Evolutionary conservation across 2,888 invertebrate species (phyloP), one percentile per base, ranked within the genome.

Genomic region (Atrina japonica): DNA sequence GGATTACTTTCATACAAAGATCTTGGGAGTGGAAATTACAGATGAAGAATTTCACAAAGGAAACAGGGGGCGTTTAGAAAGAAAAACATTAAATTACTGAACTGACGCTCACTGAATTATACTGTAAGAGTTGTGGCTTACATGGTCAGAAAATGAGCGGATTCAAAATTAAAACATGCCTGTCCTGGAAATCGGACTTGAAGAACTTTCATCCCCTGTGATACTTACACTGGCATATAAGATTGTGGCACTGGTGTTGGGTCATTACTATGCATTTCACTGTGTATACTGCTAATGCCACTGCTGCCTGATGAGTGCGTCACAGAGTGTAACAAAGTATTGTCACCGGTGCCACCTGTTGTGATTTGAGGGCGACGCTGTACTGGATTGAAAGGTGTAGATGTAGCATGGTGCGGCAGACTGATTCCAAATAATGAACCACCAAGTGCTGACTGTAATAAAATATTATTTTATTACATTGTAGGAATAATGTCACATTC

Each of bases 261-360:
- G 2, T 83, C 85, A 1, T 73, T 76, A 69, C 83, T 84, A 47
- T 74, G 61, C 29, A 77, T 58, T 9, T 82, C 86, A 64, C 83
- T 77, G 47, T 81, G 84, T 11, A 89, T 87, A 71, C 88, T 87
- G 74, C 88, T 88, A 78, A 89, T 85, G 25, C 89, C 89, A 75
- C 88, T 88, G 70, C 85, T 86, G 53, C 73, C 80, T 5, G 74
- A 73, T 7, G 76, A 75, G 56, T 75, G 66, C 27, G 60, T 71
- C 59, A 52, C 69, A 35, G 55, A 66, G 55, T 72, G 63, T 21
- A 59, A 50, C 16, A 77, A 65, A 18, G 76, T 75, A 65, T 72
- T 71, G 6, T 59, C 45, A 5, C 65, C 70, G 52, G 25, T 69
- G 59, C 50, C 52, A 27, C 40, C 58, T 58, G 45, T 59, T 29